These are phyloP conservation scores for Cossypha polioptera DNA, from an alignment of 2,797 vertebrate species.

Conservation along the genomic window DNA sequence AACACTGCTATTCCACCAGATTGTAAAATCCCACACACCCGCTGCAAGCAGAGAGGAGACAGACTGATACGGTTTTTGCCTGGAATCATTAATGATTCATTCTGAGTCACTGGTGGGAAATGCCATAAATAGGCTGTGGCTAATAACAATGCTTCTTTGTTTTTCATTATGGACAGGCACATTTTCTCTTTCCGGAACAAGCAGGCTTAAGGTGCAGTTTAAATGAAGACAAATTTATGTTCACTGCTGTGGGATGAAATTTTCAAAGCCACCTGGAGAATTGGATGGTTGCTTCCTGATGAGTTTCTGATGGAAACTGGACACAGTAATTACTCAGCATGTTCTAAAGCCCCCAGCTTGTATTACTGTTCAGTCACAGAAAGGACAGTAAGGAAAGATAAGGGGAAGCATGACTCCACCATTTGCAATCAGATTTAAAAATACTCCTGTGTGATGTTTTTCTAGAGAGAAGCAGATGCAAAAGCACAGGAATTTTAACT, in stretches of 20 bases:
- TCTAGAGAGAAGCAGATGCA: neutral
- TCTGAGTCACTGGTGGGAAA: slow-evolving; percentile 56
- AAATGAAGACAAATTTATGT: neutral
- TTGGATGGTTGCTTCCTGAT: neutral
- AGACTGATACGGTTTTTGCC: slow-evolving; percentile 9
- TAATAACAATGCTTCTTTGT: slow-evolving; percentile 44
- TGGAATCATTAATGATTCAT: slow-evolving; percentile 64
- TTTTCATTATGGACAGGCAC: neutral
- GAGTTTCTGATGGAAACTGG: neutral
- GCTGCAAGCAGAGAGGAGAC: slow-evolving; percentile 22
- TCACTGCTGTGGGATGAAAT: neutral
- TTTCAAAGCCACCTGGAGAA: neutral
- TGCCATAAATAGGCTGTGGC: slow-evolving; percentile 53
- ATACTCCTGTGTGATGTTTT: neutral
- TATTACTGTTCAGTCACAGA: neutral
- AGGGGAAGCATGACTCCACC: neutral
- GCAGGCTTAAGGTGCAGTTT: neutral
- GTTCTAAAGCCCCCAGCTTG: neutral
- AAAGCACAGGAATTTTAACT: neutral
- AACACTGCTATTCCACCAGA: slow-evolving; percentile 4
- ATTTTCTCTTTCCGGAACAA: slow-evolving; percentile 22
- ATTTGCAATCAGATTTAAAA: neutral
- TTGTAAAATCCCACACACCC: slow-evolving; percentile 20
- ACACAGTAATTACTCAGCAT: neutral
- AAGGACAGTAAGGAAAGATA: neutral